Conservation (phyloP, 1,140 invertebrate species). For the Drosophila sp. region DNA sequence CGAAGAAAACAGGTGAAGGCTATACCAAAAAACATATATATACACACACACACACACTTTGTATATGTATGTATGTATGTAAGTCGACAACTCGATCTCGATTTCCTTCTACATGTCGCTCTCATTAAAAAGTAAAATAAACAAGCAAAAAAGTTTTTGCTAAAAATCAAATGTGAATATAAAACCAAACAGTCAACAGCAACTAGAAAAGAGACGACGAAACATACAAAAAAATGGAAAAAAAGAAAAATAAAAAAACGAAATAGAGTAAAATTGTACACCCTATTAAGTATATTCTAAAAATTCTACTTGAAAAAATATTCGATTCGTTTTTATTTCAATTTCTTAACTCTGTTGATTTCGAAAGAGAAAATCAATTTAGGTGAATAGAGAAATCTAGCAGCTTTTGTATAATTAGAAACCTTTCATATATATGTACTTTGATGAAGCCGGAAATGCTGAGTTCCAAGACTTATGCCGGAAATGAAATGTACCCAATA, state of each 20-base stretch:
- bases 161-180: constrained; percentile 67
- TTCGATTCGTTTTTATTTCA: no score
- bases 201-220: constrained; percentile 24
- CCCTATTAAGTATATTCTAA: not conserved
- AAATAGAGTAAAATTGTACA: not conserved
- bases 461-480: not conserved
- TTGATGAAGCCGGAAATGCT: no score
- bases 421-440: no score
- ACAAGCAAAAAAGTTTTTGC: constrained; percentile 67
- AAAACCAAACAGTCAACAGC: constrained; percentile 48
- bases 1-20: constrained; percentile 9
- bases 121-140: constrained; percentile 81
- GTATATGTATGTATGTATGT: not conserved
- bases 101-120: constrained; percentile 53
- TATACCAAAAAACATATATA: constrained; percentile 35
- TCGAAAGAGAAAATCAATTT: no score
- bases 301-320: no score
- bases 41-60: not conserved
- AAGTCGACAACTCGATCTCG: constrained; percentile 37
- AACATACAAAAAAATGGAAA: constrained; percentile 8
- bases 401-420: no score
- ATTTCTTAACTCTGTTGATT: no score
- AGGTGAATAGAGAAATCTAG: no score
- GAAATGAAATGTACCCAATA: not conserved
- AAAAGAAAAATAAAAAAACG: constrained; percentile 4